Base-by-base conservation (phyloP, 2,888 invertebrate species). In the Hydriomena furcata region DNA sequence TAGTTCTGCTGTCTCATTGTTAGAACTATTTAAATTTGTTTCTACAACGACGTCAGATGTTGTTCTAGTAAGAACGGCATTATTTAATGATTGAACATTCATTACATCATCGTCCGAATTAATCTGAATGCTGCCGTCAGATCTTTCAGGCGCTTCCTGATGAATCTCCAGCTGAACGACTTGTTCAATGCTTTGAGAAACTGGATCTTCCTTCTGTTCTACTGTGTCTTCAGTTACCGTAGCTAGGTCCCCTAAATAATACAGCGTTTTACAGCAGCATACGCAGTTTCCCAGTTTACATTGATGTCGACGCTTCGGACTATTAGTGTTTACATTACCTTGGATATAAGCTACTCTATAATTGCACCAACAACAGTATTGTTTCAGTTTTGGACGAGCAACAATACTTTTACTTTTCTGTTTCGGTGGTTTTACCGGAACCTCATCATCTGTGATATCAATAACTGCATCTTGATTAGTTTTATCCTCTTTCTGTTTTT, bases 291-390 rank as follows among this genome's bases (percentile, higher is more conserved):
- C 13, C 10, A 42, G 48, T 20, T 55, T 66, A 63, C 63, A 73
- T 23, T 8, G 58, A 63, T 68, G 66, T 28, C 28, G 63, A n/a
- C 28, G 47, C 17, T 40, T 41, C 8, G 37, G 27, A 7, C 20
- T 34, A 23, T 7, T 2, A 5, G 13, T 20, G 5, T 1, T 3
- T 27, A 49, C 28, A 7, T 49, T 44, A 7, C 7, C 6, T 59
- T 41, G 65, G 41, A 57, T 41, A 21, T 10, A 10, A 35, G 41
- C 21, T 28, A 55, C 58, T 46, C 31, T 63, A 17, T 53, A 49
- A 28, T 64, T 64, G 20, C 74, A 71, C 84, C 84, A 84, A 52
- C 84, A 84, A 55, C 84, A 84, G 49, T 58, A 71, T 8, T 11
- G 3, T 27, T 24, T 30, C 7, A 27, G 10, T 41, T 36, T 43